phyloP scores from a whole-genome alignment of 2,888 invertebrate genomes.

The Alitta virens region DNA sequence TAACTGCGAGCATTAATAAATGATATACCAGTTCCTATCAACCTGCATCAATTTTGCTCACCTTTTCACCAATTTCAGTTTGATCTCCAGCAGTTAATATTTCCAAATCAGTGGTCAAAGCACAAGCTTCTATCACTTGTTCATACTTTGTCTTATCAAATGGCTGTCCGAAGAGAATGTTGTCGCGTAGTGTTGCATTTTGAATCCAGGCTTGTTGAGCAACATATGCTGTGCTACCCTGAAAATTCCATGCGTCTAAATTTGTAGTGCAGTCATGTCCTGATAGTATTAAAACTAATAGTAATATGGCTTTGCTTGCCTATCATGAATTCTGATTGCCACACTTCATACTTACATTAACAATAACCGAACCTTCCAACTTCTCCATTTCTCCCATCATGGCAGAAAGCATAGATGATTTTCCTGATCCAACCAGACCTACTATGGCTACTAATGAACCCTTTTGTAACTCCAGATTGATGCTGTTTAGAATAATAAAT shows the following conservation, averaged over 20 bases:
- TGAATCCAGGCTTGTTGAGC: constrained; percentile 87
- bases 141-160: constrained; percentile 73
- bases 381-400: constrained; percentile 49
- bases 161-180: constrained; percentile 83
- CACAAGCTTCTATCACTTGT: constrained; percentile 83
- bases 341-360: constrained; percentile 35
- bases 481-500: too few species aligned
- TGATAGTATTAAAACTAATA: neutral
- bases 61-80: constrained; percentile 97
- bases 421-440: constrained; percentile 58
- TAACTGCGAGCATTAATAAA: too few species aligned
- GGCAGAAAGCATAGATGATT: constrained; percentile 56
- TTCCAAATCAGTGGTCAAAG: constrained; percentile 84
- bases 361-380: constrained; percentile 35
- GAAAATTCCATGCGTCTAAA: too few species aligned
- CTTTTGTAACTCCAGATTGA: constrained; percentile 41
- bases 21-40: too few species aligned
- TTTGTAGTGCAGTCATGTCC: too few species aligned
- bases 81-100: constrained; percentile 87
- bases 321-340: neutral
- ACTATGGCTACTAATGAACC: constrained; percentile 78
- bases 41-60: too few species aligned
- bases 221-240: constrained; percentile 62
- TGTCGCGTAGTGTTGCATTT: constrained; percentile 88
- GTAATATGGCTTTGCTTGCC: neutral